Percentiles rank a stretch among this genome's conserved stretches.
These are phyloP conservation scores for Proales similis DNA, from an alignment of 1,140 invertebrate genomes.

Conservation along the genomic window DNA sequence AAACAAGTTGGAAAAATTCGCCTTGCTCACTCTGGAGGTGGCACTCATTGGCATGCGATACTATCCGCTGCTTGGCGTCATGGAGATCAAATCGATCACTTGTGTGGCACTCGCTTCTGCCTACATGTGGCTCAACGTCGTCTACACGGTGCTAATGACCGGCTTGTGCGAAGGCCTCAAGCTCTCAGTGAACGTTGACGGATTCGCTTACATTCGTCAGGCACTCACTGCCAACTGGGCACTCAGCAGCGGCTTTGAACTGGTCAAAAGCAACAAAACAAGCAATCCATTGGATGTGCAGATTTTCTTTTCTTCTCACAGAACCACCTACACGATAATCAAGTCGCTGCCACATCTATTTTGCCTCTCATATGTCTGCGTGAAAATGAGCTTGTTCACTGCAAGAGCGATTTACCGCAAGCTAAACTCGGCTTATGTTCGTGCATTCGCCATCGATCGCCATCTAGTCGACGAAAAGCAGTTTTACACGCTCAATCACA, in stretches of 20 bases:
- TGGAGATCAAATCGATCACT: conserved; percentile 18
- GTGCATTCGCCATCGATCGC: too few species aligned
- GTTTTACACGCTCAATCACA: too few species aligned
- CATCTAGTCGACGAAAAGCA: too few species aligned
- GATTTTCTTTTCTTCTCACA: conserved; percentile 9
- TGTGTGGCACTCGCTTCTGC: conserved; percentile 5
- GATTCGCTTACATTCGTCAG: conserved; percentile 11
- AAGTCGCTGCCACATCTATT: conserved; percentile 33
- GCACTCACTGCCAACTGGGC: conserved; percentile 18
- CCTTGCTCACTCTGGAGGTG: conserved; percentile 8
- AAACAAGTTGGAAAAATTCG: conserved; percentile 27
- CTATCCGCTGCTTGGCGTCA: conserved; percentile 18
- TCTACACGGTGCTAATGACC: conserved; percentile 13
- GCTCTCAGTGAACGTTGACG: conserved; percentile 15
- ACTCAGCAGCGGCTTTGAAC: neutral
- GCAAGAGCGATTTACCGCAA: too few species aligned
- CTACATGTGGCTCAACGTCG: conserved; percentile 28
- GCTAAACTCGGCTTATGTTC: too few species aligned
- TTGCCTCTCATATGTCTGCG: conserved; percentile 9
- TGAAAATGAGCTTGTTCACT: too few species aligned
- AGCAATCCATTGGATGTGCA: conserved; percentile 1
- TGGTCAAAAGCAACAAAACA: neutral
- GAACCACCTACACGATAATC: conserved; percentile 8
- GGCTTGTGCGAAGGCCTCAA: conserved; percentile 27
- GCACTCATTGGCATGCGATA: conserved; percentile 25